Percentiles rank a stretch among this genome's conserved stretches.
Conservation (phyloP, 2,888 invertebrate species). For the Coleophora flavipennella region DNA sequence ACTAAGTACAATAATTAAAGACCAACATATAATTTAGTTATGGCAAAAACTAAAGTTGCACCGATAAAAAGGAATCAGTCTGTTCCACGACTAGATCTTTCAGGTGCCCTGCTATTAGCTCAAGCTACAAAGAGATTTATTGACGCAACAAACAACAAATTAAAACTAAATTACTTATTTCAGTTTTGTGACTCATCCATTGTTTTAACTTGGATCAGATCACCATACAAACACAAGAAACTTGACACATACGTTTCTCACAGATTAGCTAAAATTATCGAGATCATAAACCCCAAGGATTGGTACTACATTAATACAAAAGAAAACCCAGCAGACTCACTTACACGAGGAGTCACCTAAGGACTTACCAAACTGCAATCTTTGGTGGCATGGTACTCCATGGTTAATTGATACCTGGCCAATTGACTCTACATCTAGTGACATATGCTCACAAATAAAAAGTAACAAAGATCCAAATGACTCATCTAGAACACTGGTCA, state of each 20-base stretch:
- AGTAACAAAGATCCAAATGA: too few species aligned
- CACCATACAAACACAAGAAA: constrained; percentile 6
- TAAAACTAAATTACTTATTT: constrained; percentile 1
- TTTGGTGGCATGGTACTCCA: constrained; percentile 7
- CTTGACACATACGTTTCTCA: constrained; percentile 1
- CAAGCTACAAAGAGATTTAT: background rate
- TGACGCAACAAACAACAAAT: background rate
- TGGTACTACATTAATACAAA: constrained; percentile 7
- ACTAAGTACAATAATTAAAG: constrained; percentile 1
- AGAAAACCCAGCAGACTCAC: constrained; percentile 5
- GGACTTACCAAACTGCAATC: background rate
- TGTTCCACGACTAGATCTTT: constrained; percentile 4
- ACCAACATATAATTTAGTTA: constrained; percentile 1
- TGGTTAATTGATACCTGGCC: constrained; percentile 2
- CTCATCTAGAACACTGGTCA: background rate
- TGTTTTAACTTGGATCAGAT: constrained; percentile 10
- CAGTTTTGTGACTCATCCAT: constrained; percentile 8
- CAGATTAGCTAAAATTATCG: constrained; percentile 3
- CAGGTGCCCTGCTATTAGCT: constrained; percentile 3
- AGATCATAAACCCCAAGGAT: background rate
- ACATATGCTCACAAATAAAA: background rate
- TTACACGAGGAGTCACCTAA: constrained; percentile 4
- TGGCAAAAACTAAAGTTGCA: constrained; percentile 6
- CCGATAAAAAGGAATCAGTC: constrained; percentile 1
- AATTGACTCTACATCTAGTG: background rate